Evolutionary conservation across 1,140 invertebrate genomes (phyloP), one percentile per base, ranked within the genome.

Genomic region (Hyposmocoma kahamanoa): DNA sequence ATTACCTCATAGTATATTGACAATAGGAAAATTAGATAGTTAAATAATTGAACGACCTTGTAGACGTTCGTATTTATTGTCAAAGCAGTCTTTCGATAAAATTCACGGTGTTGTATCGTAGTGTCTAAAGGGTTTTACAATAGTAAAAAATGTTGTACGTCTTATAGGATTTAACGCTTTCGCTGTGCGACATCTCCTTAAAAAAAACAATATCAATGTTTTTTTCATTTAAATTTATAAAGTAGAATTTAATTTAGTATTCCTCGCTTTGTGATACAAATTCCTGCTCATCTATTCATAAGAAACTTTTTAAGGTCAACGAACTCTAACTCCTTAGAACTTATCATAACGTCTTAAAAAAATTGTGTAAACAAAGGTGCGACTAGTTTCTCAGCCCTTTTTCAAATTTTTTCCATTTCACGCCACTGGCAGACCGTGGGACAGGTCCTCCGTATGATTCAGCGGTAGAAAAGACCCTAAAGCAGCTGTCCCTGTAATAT

Each of bases 401-500:
- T 11, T 6, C 11, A 6, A 11, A 11, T 28, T 6, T 11, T 41
- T 18, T 9, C 20, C 38, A 41, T 20, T 28, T 6, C 24, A 11
- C 24, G 24, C 24, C 24, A 6, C 6, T 6, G 20, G 38, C 8
- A 9, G 13, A 64, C 70, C 72, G 73, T 75, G 71, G 62, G 72
- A 76, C 66, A 76, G 66, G 62, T 51, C 55, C 60, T 52, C 57
- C 66, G 61, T 59, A 62, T 62, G 49, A 43, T 43, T 32, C 51
- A 45, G 45, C 39, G 34, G 52, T 57, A 60, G 53, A n/a, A n/a
- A n/a, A n/a, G n/a, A n/a, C n/a, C 67, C 67, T 58, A 53, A 58
- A 53, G 67, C 75, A 82, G 78, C 78, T 82, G 78, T 77, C 75
- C 70, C 69, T n/a, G 54, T 67, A 64, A 71, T 66, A 62, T 67